phyloP scores from a whole-genome alignment of 2,113 vertebrate genomes.

The Seriola quinqueradiata region DNA sequence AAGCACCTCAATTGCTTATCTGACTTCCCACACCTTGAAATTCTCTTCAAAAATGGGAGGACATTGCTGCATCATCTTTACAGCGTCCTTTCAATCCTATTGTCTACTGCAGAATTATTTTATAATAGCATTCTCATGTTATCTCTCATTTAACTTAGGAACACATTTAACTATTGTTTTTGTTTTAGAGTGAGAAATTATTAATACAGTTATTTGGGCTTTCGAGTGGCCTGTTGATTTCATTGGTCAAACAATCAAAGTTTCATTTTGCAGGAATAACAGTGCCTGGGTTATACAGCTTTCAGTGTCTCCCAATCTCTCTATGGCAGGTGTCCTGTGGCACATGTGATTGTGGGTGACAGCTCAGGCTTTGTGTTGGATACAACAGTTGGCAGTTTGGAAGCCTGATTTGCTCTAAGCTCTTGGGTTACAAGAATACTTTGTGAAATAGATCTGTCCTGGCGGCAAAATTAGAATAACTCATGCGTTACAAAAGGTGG shows the following conservation, averaged over 20 bases:
- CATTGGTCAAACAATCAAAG: conserved; percentile 14
- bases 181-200: background rate
- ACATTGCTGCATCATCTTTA: background rate
- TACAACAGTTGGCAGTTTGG: conserved; percentile 69
- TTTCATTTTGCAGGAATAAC: conserved; percentile 27
- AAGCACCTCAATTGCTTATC: conserved; percentile 66
- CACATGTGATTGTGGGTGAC: conserved; percentile 69
- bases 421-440: conserved; percentile 38
- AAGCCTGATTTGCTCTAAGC: conserved; percentile 56
- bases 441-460: conserved; percentile 47
- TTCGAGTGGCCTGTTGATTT: conserved; percentile 1
- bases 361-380: conserved; percentile 53
- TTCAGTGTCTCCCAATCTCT: conserved; percentile 43
- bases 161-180: background rate
- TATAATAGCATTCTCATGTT: background rate
- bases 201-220: background rate
- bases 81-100: background rate
- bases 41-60: conserved; percentile 22
- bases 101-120: background rate
- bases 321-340: conserved; percentile 65
- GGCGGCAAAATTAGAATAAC: conserved; percentile 55
- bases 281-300: conserved; percentile 9
- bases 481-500: conserved; percentile 33
- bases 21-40: conserved; percentile 48
- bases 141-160: background rate